Evolutionary conservation across 2,888 invertebrate genomes (phyloP), one percentile per base, ranked within the genome.

Genomic region (Zygaena filipendulae): DNA sequence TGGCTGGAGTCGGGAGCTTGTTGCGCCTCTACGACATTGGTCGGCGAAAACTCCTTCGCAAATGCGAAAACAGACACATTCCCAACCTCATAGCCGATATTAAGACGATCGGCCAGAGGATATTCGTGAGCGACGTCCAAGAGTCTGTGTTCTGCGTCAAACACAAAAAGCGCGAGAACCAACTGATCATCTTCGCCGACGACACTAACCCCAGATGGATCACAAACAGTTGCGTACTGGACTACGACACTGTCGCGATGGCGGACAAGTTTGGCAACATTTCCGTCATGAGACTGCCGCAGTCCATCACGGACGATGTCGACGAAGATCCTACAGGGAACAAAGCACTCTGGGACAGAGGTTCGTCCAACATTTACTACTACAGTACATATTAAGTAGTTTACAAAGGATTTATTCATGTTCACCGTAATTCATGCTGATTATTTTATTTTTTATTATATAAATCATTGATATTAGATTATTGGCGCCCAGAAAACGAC

Each of bases 281-380:
- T 42, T 87, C 92, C 32, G 87, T 99, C 31, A 90, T 97, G 51
- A 84, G 97, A 23, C 63, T 97, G 30, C 95, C 98, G 0, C 87
- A 90, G 29, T 93, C 94, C 32, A 91, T 96, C 2, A 92, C 91
- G 13, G 99, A 99, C 68, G 98, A 99, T 59, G 96, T 99, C 0
- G 98, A 99, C 61, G 99, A 99, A 70, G 99, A 99, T 74, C 99
- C 98, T 1, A 98, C 98, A 0, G 98, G 98, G 23, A 97, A 96
- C 54, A 97, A 97, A 64, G 95, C 97, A 1, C 79, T 99, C 1
- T 99, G 98, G 98, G 92, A 92, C 58, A 84, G 92, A 59, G 89
- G 84, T 72, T 52, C 59, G 36, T 32, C 23, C 23, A 16, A 6
- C 16, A 6, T 16, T 16, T n/a, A n/a, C n/a, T 10, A 5, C 3